These are phyloP conservation scores for Remorina albescens DNA, from an alignment of 2,797 vertebrate species.

Conservation along the genomic window DNA sequence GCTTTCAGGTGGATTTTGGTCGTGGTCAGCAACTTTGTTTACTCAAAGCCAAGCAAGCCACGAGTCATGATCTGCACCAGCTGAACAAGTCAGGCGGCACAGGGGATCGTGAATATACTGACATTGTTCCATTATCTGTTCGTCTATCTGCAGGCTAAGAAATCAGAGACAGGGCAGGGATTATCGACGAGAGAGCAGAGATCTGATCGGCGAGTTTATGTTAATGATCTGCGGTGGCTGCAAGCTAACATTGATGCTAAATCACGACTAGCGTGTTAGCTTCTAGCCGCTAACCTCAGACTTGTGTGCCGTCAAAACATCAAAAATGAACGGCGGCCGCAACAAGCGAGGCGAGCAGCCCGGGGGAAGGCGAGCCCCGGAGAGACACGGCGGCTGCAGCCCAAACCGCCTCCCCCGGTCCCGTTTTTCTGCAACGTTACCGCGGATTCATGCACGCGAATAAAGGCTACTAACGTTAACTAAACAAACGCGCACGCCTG, in stretches of 20 bases:
- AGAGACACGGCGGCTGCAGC: background rate
- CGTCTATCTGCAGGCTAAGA: background rate
- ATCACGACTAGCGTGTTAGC: conserved; percentile 74
- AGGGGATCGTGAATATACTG: background rate
- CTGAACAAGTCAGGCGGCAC: conserved; percentile 4
- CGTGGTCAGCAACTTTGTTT: conserved; percentile 76
- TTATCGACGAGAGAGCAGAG: background rate
- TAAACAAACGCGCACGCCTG: conserved; percentile 60
- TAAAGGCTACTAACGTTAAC: conserved; percentile 59
- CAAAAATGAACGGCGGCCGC: conserved; percentile 15
- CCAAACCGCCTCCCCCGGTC: background rate
- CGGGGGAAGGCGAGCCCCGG: background rate
- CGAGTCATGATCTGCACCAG: conserved; percentile 40
- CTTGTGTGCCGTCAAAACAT: conserved; percentile 56
- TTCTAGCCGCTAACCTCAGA: conserved; percentile 59
- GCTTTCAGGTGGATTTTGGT: conserved; percentile 31
- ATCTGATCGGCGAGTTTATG: background rate
- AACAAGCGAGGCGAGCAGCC: background rate
- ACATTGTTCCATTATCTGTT: background rate
- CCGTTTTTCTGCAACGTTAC: conserved; percentile 56
- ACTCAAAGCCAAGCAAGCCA: conserved; percentile 50
- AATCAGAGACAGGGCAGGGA: background rate
- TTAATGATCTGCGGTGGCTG: conserved; percentile 40
- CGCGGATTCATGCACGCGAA: conserved; percentile 64
- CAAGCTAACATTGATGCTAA: conserved; percentile 72